Evolutionary conservation across 2,113 vertebrate species (phyloP), one percentile per base, ranked within the genome.

Genomic region (Zosterops hypoxanthus): DNA sequence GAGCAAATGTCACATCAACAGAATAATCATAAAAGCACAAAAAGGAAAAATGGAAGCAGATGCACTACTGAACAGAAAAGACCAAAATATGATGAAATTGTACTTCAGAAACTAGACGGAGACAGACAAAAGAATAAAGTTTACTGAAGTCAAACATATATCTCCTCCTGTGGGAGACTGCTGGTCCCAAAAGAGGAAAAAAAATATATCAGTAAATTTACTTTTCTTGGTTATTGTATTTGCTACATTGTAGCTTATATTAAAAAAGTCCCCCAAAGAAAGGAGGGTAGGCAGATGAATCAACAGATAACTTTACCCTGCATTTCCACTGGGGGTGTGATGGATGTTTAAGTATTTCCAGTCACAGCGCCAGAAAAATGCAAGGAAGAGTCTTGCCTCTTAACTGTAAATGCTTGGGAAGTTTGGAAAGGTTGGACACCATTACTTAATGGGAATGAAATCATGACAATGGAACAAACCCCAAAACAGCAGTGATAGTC

Each of bases 1-100:
- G 75, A 97, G 87, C 60, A 96, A 97, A 94, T 80, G 68, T 92
- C 94, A 96, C 80, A 97, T 92, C 89, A 96, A 95, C 90, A 94
- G 95, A 97, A 94, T 81, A 97, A 96, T 94, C 68, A 94, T 70
- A 94, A 96, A 96, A 75, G n/a, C 85, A 91, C 47, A 72, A 82
- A 94, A 97, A 95, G 80, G 86, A 92, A 94, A 97, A 97, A 87
- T 80, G 77, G 80, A 94, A 97, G 90, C 49, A 96, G 71, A 24
- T 73, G 86, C 82, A 91, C 61, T 68, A 89, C 88, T 96, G 81
- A 70, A 90, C 61, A 92, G 80, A 88, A 95, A 94, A 95, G 86
- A 91, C 61, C 75, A 96, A 90, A 94, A 93, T 92, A 97, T 53
- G 59, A 95, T 95, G 70, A 95, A 92, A 88, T 10, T 63, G 29